Conservation (phyloP, 2,888 invertebrate genomes). For the Ornithoptera alexandrae region DNA sequence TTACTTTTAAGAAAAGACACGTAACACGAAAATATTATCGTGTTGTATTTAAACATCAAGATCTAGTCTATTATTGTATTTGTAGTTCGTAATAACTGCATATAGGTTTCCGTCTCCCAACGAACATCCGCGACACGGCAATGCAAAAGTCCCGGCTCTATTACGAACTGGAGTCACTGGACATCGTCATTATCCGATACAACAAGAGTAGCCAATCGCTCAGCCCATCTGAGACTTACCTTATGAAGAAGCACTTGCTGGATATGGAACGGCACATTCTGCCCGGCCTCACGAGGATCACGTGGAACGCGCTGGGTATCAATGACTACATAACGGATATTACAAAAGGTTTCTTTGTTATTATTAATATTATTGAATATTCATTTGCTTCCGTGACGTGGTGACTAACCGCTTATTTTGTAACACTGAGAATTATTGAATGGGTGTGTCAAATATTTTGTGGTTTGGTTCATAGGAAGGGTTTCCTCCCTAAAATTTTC, state of each 20-base stretch:
- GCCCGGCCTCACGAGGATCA: slow-evolving; percentile 89
- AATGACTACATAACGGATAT: slow-evolving; percentile 82
- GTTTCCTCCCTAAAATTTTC: too few species aligned
- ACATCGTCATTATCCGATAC: slow-evolving; percentile 81
- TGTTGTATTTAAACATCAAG: too few species aligned
- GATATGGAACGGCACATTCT: slow-evolving; percentile 87
- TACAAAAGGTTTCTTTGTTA: slow-evolving; percentile 54
- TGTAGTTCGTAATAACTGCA: not conserved
- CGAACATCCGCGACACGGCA: slow-evolving; percentile 74
- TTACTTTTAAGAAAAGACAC: too few species aligned
- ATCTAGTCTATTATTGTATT: not conserved
- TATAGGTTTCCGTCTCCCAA: slow-evolving; percentile 65
- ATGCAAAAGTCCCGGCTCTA: slow-evolving; percentile 83
- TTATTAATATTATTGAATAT: too few species aligned
- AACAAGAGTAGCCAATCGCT: slow-evolving; percentile 83
- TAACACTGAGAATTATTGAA: too few species aligned
- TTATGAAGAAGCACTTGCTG: slow-evolving; percentile 84
- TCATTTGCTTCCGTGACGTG: too few species aligned
- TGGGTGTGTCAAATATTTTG: too few species aligned
- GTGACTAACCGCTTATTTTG: too few species aligned
- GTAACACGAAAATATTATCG: too few species aligned
- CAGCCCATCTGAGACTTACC: slow-evolving; percentile 85
- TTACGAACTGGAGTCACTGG: slow-evolving; percentile 82
- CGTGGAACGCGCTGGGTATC: slow-evolving; percentile 93
- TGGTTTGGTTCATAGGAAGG: too few species aligned